Evolutionary conservation across 2,113 vertebrate species (phyloP), one percentile per base, ranked within the genome.

Genomic region (Vidua chalybeata): DNA sequence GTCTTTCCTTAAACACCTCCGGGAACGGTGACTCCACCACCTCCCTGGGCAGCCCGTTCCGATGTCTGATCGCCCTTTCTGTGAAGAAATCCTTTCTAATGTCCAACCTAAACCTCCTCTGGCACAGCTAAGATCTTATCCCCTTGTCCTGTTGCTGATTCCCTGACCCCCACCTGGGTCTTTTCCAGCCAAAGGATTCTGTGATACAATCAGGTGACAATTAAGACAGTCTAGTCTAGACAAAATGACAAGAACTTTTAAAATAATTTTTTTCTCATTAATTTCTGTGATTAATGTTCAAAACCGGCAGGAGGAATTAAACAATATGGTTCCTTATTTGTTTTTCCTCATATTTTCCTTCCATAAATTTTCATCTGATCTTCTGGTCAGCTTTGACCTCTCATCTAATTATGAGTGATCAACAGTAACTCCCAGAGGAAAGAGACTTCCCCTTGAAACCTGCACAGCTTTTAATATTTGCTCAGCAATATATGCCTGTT

Each of bases 41-140:
- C 15, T 55, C 16, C 20, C 17, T 0, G 17, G 8, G 22, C 37
- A 20, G 27, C 52, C 27, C 2, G 0, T n/a, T 59, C 28, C 28
- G 2, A 13, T 30, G 18, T 21, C 37, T 37, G 5, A 59, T 59
- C 19, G 4, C 5, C 5, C 8, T 24, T 61, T n/a, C 45, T 52
- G 6, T 17, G 45, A 19, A 74, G 19, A 3, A 37, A 45, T 66
- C 58, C 22, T 13, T 73, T 27, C 68, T 28, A 3, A 11, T 0
- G 3, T 58, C 31, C 33, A 37, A 16, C 17, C 27, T 33, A 24
- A 74, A 74, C 7, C 12, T 59, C 7, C 15, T 12, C 15, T 52
- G 28, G 10, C 1, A 0, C 68, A 66, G 1, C 7, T 30, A 35
- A 24, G 35, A 11, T 17, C 33, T 23, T 20, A 19, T 35, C 45